These are phyloP conservation scores for Camelus dromedarius DNA, from an alignment of 2,113 vertebrate genomes.

Conservation along the genomic window DNA sequence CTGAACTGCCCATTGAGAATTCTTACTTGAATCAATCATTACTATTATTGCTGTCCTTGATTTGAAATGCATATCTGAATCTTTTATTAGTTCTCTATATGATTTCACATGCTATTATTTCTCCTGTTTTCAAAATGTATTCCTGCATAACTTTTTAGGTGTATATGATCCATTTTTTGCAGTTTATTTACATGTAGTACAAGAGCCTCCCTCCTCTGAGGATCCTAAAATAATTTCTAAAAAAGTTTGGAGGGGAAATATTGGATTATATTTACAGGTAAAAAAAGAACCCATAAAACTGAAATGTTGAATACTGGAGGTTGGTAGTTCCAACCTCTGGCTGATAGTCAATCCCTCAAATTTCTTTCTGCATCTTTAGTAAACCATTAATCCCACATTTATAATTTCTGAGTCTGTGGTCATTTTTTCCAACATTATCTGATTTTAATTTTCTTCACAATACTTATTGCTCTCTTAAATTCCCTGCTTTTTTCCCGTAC, in stretches of 20 bases:
- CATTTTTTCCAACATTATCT: conserved; percentile 9
- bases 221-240: conserved; percentile 16
- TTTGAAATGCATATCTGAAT: background rate
- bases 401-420: background rate
- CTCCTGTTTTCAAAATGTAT: background rate
- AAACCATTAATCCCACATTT: conserved; percentile 16
- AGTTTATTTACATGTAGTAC: background rate
- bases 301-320: background rate
- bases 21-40: background rate
- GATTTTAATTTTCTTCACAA: conserved; percentile 39
- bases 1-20: background rate
- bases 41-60: background rate
- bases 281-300: conserved; percentile 31
- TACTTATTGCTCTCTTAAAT: background rate
- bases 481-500: background rate
- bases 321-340: background rate
- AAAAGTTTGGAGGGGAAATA: background rate
- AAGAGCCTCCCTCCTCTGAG: background rate
- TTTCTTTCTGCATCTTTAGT: conserved; percentile 26
- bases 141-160: background rate
- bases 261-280: background rate
- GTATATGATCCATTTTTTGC: background rate
- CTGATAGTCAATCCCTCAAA: background rate
- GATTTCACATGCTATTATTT: background rate
- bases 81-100: background rate